Evolutionary conservation across 2,797 vertebrate genomes (phyloP).

Genomic region (Tamandua tetradactyla): DNA sequence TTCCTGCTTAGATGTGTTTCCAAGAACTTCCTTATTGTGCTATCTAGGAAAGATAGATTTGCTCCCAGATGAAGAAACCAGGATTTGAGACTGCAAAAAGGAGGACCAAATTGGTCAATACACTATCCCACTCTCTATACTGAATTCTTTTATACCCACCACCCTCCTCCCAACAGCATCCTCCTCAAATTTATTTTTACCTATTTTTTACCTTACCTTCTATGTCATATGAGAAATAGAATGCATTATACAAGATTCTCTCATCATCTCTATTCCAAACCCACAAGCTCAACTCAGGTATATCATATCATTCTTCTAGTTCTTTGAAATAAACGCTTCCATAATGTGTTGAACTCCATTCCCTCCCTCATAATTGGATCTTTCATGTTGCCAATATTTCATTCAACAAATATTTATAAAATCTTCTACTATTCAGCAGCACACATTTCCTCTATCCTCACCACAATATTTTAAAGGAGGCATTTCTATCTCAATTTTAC

Average conservation of each 20-base stretch:
- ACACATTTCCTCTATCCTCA: neutral
- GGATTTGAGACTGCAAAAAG: neutral
- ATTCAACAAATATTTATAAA: constrained; percentile 4
- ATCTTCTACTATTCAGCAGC: neutral
- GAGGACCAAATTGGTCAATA: neutral
- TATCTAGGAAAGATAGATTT: neutral
- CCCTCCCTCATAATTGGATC: neutral
- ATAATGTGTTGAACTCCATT: neutral
- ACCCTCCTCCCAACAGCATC: neutral
- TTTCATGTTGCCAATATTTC: neutral
- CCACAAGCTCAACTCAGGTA: neutral
- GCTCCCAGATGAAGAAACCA: neutral
- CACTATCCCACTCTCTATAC: neutral
- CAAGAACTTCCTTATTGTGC: neutral
- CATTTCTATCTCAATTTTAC: constrained; percentile 36
- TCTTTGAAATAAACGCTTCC: neutral
- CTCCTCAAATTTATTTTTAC: neutral
- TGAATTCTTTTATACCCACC: neutral
- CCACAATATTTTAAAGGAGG: constrained; percentile 4
- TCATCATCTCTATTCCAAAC: neutral
- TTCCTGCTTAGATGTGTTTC: neutral
- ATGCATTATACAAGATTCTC: neutral
- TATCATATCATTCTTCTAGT: neutral
- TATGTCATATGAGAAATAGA: neutral
- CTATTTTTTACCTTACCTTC: neutral